phyloP scores from a whole-genome alignment of 2,797 vertebrate species.

The Eupleurogrammus muticus region DNA sequence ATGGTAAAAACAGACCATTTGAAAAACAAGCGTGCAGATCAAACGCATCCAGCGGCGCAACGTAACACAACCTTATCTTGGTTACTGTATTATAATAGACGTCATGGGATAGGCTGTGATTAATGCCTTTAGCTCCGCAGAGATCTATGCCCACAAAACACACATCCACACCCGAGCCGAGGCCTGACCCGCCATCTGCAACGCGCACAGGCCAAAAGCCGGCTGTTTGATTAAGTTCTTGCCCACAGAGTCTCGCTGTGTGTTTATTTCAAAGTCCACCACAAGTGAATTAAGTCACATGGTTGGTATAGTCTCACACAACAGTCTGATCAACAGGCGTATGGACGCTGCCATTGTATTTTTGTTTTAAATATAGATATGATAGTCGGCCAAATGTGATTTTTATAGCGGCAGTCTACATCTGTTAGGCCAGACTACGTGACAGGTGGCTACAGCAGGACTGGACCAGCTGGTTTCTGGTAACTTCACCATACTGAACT shows the following conservation, averaged over 20 bases:
- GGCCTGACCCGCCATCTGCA: constrained; percentile 20
- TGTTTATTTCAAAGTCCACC: neutral
- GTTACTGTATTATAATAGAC: constrained; percentile 26
- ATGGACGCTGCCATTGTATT: too few species aligned
- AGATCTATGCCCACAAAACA: constrained; percentile 13
- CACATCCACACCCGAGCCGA: neutral
- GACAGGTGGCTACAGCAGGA: neutral
- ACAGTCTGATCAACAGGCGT: too few species aligned
- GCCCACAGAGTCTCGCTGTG: neutral
- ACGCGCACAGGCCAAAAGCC: constrained; percentile 7
- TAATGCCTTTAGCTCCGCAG: constrained; percentile 10
- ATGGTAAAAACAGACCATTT: constrained; percentile 19
- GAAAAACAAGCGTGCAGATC: constrained; percentile 31
- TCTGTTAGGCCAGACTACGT: neutral
- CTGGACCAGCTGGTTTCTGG: neutral
- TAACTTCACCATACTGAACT: neutral
- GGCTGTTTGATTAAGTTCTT: constrained; percentile 11
- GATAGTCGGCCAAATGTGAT: too few species aligned
- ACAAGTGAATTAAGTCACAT: neutral
- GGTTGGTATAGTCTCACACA: too few species aligned
- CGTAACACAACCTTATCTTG: constrained; percentile 10
- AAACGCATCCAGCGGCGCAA: constrained; percentile 33
- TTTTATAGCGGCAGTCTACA: neutral
- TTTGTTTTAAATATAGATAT: too few species aligned
- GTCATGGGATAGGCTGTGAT: constrained; percentile 1